Evolutionary conservation across 2,888 invertebrate species (phyloP).

Genomic region (Leucophora obtusa): DNA sequence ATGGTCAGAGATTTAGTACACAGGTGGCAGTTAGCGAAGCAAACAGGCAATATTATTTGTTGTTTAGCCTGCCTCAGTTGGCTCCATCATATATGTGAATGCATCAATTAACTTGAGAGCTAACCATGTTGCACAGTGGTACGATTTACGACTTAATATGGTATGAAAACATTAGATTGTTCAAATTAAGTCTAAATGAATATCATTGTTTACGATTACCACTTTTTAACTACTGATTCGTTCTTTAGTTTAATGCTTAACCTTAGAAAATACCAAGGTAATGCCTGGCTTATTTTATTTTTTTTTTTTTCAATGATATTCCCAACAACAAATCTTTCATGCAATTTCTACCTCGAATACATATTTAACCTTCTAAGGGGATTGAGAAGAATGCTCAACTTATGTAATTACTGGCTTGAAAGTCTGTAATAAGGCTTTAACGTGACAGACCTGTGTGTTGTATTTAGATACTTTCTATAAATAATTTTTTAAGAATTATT

Average conservation of each 20-base stretch:
- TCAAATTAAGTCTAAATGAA: slow-evolving; percentile 23
- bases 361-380: background rate
- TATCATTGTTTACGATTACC: background rate
- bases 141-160: slow-evolving; percentile 34
- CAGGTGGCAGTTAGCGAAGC: slow-evolving; percentile 58
- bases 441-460: no score
- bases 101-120: slow-evolving; percentile 56
- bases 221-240: background rate
- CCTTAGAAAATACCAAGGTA: slow-evolving; percentile 21
- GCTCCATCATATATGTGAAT: slow-evolving; percentile 52
- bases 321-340: slow-evolving; percentile 34
- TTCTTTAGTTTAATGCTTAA: slow-evolving; percentile 13
- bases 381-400: no score
- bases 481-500: no score
- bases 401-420: no score
- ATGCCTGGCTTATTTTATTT: no score
- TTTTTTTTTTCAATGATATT: slow-evolving; percentile 32
- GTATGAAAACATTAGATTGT: slow-evolving; percentile 24
- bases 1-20: slow-evolving; percentile 61
- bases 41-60: slow-evolving; percentile 23
- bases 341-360: background rate
- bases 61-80: slow-evolving; percentile 32
- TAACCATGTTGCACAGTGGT: slow-evolving; percentile 53
- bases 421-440: no score
- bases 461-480: no score